phyloP scores from a whole-genome alignment of 2,797 vertebrate species.

The Acropternis orthonyx region DNA sequence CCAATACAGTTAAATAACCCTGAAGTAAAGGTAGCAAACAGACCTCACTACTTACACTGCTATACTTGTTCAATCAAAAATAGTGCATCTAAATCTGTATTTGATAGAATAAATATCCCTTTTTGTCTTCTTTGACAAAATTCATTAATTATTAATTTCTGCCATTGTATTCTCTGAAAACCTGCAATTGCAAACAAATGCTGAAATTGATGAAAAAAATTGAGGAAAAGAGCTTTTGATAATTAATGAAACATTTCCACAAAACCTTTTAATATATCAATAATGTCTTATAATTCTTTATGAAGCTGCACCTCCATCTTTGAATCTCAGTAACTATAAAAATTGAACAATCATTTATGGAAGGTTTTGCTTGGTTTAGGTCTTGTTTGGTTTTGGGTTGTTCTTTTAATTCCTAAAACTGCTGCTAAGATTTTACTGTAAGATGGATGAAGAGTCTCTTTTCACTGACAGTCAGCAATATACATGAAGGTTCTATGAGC shows the following conservation, averaged over 20 bases:
- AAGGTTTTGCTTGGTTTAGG: neutral
- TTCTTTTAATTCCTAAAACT: neutral
- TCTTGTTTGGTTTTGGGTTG: neutral
- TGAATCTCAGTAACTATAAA: neutral
- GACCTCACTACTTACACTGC: neutral
- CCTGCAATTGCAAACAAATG: slow-evolving; percentile 69
- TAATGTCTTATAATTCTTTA: neutral
- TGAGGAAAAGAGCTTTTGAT: slow-evolving; percentile 51
- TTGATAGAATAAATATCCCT: slow-evolving; percentile 60
- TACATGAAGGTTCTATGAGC: no score
- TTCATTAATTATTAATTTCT: slow-evolving; percentile 77
- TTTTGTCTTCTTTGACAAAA: slow-evolving; percentile 58
- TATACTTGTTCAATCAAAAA: slow-evolving; percentile 30
- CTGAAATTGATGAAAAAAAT: slow-evolving; percentile 71
- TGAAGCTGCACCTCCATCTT: neutral
- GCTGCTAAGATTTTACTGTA: neutral
- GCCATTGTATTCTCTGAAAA: slow-evolving; percentile 68
- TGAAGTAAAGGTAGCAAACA: neutral
- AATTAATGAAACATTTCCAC: slow-evolving; percentile 71
- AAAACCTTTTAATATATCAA: slow-evolving; percentile 32
- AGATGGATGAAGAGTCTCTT: no score
- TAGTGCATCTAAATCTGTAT: slow-evolving; percentile 45
- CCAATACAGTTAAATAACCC: neutral
- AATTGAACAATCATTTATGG: neutral
- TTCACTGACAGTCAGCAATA: no score